Conservation (phyloP, 2,113 vertebrate species). For the Halcyon senegalensis region DNA sequence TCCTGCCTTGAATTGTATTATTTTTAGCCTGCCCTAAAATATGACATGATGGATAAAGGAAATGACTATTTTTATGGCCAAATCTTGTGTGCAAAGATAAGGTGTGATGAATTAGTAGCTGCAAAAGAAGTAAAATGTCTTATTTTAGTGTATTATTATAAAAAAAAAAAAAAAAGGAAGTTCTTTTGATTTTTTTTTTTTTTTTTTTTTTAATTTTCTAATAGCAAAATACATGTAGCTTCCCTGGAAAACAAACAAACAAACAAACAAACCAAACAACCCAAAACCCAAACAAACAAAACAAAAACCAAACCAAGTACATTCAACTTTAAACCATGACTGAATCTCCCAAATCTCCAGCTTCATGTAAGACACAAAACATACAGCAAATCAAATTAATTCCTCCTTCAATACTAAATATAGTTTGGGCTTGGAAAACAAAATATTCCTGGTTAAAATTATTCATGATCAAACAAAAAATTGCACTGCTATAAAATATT, state of each 20-base stretch:
- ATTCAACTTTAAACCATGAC: background rate
- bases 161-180: background rate
- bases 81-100: conserved; percentile 21
- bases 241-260: background rate
- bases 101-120: conserved; percentile 1
- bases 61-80: conserved; percentile 10
- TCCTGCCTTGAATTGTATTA: conserved; percentile 8
- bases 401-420: background rate
- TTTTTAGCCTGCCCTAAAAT: conserved; percentile 45
- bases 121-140: background rate
- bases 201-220: no score
- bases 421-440: background rate
- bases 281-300: background rate
- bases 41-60: conserved; percentile 29
- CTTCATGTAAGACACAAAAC: background rate
- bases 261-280: background rate
- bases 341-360: background rate
- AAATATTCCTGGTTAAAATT: background rate
- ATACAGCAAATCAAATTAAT: background rate
- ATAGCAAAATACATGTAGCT: background rate
- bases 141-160: no score
- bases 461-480: background rate
- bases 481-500: background rate
- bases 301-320: background rate
- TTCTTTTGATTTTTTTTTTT: background rate